A percentile compares a stretch with the other conserved stretches of the same genome.
phyloP scores from a whole-genome alignment of 2,888 invertebrate species.

The Allolobophora icterica region DNA sequence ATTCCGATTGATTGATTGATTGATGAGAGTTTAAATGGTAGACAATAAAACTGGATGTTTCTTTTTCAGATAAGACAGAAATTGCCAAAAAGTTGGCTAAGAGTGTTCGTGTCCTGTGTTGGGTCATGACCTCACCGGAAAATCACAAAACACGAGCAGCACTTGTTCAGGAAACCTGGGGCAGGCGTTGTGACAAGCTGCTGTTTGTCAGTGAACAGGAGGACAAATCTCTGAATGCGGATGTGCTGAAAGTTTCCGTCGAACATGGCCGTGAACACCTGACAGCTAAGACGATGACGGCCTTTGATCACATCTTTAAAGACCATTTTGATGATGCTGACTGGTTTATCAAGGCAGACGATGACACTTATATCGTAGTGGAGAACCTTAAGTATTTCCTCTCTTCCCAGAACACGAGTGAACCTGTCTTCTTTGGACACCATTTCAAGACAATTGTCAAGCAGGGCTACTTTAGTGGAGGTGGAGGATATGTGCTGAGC shows the following conservation, averaged over 20 bases:
- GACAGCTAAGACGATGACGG: conserved; percentile 95
- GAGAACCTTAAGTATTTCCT: conserved; percentile 93
- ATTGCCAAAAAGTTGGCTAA: conserved; percentile 66
- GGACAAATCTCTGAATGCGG: conserved; percentile 74
- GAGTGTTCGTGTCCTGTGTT: conserved; percentile 87
- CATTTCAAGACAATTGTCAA: conserved; percentile 36
- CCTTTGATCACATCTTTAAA: conserved; percentile 85
- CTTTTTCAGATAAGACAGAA: conserved; percentile 52
- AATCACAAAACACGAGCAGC: conserved; percentile 87
- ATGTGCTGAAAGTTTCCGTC: background rate
- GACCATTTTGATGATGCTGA: conserved; percentile 83
- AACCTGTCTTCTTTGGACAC: conserved; percentile 79
- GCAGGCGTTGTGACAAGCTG: conserved; percentile 74
- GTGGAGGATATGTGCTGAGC: conserved; percentile 44
- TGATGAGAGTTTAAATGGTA: background rate
- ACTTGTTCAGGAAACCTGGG: conserved; percentile 95
- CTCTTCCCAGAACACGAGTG: conserved; percentile 75
- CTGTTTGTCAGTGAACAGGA: conserved; percentile 73
- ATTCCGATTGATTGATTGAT: too few relatives aligned
- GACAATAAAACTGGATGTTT: background rate
- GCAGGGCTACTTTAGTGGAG: conserved; percentile 38
- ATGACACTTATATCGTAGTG: conserved; percentile 94
- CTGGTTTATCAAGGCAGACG: conserved; percentile 98
- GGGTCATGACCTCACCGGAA: conserved; percentile 92
- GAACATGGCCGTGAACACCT: conserved; percentile 72